phyloP scores from a whole-genome alignment of 2,797 vertebrate genomes.

The Enteromius viviparus region DNA sequence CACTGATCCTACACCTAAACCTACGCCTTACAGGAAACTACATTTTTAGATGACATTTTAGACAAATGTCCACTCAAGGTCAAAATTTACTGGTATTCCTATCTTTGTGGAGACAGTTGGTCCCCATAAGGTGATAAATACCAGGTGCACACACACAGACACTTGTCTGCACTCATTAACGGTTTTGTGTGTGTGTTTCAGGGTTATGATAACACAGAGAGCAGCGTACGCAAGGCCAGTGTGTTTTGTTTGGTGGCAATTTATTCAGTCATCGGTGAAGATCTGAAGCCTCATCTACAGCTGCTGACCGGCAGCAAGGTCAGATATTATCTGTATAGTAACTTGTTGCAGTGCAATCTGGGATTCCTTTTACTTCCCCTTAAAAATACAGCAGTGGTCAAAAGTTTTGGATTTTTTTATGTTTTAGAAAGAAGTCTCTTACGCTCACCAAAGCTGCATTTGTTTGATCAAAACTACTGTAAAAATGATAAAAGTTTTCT shows the following conservation, averaged over 20 bases:
- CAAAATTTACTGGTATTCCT: too few relatives aligned
- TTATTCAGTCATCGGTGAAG: conserved; percentile 92
- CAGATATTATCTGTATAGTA: not conserved
- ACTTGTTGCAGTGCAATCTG: not conserved
- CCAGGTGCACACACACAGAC: not conserved
- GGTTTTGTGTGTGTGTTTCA: conserved; percentile 62
- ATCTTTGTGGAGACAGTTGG: too few relatives aligned
- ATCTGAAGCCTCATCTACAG: conserved; percentile 91
- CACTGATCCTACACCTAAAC: too few relatives aligned
- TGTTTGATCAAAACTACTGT: not conserved
- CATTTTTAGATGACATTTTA: too few relatives aligned
- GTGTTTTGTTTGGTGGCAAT: conserved; percentile 95
- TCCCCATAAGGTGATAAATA: too few relatives aligned
- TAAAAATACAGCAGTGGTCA: too few relatives aligned
- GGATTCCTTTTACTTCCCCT: not conserved
- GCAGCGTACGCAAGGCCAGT: conserved; percentile 93
- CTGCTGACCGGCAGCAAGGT: conserved; percentile 96
- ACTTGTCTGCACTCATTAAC: too few relatives aligned
- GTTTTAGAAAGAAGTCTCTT: not conserved
- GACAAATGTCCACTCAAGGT: too few relatives aligned
- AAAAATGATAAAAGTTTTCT: not conserved
- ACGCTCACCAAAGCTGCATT: not conserved
- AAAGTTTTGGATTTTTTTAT: not conserved
- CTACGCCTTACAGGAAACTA: too few relatives aligned
- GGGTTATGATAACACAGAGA: conserved; percentile 95